phyloP scores from a whole-genome alignment of 2,888 invertebrate genomes.

The Capitulum mitella region DNA sequence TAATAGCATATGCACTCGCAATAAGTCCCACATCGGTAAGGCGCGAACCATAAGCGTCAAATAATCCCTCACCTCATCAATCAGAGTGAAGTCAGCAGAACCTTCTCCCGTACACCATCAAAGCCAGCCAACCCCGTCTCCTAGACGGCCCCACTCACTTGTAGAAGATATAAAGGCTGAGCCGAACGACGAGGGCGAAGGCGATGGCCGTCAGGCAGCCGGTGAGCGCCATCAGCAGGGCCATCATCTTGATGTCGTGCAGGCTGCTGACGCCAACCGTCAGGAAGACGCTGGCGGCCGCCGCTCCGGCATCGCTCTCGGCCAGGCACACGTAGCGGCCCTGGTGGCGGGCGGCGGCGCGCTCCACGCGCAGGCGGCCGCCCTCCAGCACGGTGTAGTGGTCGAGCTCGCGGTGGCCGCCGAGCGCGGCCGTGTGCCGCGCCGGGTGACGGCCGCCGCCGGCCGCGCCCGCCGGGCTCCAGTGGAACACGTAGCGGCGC shows the following conservation, averaged over 20 bases:
- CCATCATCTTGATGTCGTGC: slow-evolving; percentile 72
- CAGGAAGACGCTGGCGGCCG: slow-evolving; percentile 63
- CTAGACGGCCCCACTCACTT: slow-evolving; percentile 62
- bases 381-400: slow-evolving; percentile 62
- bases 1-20: too few species aligned
- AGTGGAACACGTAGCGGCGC: slow-evolving; percentile 32
- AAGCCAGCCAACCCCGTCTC: too few species aligned
- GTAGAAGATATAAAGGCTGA: slow-evolving; percentile 60
- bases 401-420: slow-evolving; percentile 17
- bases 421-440: slow-evolving; percentile 21
- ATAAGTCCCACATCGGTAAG: too few species aligned
- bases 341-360: slow-evolving; percentile 56
- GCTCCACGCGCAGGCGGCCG: slow-evolving; percentile 69
- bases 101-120: too few species aligned
- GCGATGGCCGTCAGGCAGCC: slow-evolving; percentile 71
- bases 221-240: slow-evolving; percentile 70
- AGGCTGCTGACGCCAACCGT: slow-evolving; percentile 80
- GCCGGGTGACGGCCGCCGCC: slow-evolving; percentile 7
- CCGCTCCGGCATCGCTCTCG: slow-evolving; percentile 72
- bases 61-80: too few species aligned
- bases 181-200: slow-evolving; percentile 69
- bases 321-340: slow-evolving; percentile 80
- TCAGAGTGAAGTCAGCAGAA: too few species aligned
- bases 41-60: too few species aligned
- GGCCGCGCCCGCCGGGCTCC: slow-evolving; percentile 25